phyloP scores from a whole-genome alignment of 2,797 vertebrate species.

The Malurus splendens region DNA sequence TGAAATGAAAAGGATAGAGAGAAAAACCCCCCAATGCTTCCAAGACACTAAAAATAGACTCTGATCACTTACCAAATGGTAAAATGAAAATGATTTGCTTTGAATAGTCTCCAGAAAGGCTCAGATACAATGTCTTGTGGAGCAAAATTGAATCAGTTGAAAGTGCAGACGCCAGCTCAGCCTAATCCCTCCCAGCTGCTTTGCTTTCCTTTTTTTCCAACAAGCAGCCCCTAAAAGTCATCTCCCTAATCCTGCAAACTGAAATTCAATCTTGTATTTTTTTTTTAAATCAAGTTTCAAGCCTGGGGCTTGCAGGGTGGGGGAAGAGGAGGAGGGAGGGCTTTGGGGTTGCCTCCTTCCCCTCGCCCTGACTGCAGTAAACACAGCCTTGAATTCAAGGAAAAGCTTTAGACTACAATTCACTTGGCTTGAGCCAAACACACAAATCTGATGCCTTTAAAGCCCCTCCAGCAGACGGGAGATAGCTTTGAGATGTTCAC shows the following conservation, averaged over 20 bases:
- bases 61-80: slow-evolving; percentile 59
- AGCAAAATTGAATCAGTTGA: slow-evolving; percentile 70
- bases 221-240: slow-evolving; percentile 70
- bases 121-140: slow-evolving; percentile 68
- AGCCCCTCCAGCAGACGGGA: slow-evolving; percentile 58
- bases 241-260: slow-evolving; percentile 72
- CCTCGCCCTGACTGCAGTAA: slow-evolving; percentile 49
- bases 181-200: slow-evolving; percentile 76
- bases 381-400: slow-evolving; percentile 70
- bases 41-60: slow-evolving; percentile 62
- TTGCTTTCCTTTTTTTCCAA: slow-evolving; percentile 69
- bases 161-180: slow-evolving; percentile 69
- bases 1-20: background rate
- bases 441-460: slow-evolving; percentile 56
- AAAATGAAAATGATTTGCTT: slow-evolving; percentile 68
- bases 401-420: slow-evolving; percentile 64
- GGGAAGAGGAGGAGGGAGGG: slow-evolving; percentile 53
- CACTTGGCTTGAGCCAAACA: slow-evolving; percentile 53
- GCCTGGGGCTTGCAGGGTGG: slow-evolving; percentile 58
- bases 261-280: slow-evolving; percentile 72
- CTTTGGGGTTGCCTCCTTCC: slow-evolving; percentile 54
- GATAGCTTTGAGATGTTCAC: slow-evolving; percentile 64
- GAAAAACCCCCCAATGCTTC: background rate
- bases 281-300: slow-evolving; percentile 63
- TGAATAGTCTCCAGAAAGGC: slow-evolving; percentile 65